Evolutionary conservation across 2,888 invertebrate species (phyloP).

Genomic region (Eristalinus aeneus): DNA sequence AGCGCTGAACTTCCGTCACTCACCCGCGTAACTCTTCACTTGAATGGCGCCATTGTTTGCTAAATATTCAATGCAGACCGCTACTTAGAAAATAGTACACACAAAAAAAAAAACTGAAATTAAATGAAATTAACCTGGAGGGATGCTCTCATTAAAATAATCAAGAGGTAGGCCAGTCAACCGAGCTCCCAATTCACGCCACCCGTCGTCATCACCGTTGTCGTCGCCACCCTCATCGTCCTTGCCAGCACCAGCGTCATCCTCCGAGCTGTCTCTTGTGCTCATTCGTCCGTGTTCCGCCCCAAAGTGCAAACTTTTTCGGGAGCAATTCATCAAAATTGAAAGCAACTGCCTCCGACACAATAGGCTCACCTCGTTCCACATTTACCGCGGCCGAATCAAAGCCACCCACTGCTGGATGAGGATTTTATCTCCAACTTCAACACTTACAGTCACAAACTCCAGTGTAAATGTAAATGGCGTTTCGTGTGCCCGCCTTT

Average conservation of each 20-base stretch:
- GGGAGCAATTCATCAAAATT: constrained; percentile 66
- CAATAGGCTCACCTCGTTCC: constrained; percentile 36
- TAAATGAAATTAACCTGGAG: constrained; percentile 68
- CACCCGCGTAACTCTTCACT: constrained; percentile 18
- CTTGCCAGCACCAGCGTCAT: neutral
- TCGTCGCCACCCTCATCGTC: neutral
- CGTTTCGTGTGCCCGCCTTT: constrained; percentile 32
- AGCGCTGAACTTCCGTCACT: constrained; percentile 31
- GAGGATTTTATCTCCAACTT: constrained; percentile 39
- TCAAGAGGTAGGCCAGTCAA: constrained; percentile 58
- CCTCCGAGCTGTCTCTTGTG: neutral
- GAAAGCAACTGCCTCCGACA: constrained; percentile 45
- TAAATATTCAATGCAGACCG: constrained; percentile 44
- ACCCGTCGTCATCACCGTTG: neutral
- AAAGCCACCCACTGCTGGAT: neutral
- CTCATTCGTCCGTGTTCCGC: constrained; percentile 40
- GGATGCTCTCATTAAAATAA: constrained; percentile 68
- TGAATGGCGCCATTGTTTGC: constrained; percentile 57
- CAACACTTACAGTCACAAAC: constrained; percentile 40
- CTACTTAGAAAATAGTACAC: constrained; percentile 46
- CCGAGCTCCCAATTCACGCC: neutral
- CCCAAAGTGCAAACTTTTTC: constrained; percentile 45
- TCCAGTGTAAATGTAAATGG: constrained; percentile 68
- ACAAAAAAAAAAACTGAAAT: constrained; percentile 42
- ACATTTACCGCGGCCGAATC: neutral